Evolutionary conservation across 1,140 invertebrate genomes (phyloP), one percentile per base, ranked within the genome.

Genomic region (Magallana gigas): DNA sequence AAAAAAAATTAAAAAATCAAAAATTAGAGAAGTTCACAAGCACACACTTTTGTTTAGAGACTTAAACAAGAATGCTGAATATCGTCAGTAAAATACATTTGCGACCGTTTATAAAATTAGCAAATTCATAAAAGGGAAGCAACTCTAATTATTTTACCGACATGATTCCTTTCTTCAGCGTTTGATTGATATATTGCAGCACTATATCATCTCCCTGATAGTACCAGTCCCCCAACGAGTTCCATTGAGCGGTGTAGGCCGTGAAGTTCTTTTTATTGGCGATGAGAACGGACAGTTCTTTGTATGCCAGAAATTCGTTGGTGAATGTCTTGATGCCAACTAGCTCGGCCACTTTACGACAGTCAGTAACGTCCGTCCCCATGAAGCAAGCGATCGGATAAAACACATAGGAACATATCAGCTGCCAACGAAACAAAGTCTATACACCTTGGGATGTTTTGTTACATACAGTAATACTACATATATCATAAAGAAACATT

Each of bases 291-390:
- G 85, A 84, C 6, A 94, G 91, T 9, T 86, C 23, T 57, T 87
- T 60, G 87, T 94, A 95, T 12, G 94, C 94, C 29, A 95, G 92
- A 85, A 95, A 95, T 89, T 95, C 94, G 86, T 95, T 95, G 5
- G 93, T 91, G 87, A 95, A 94, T 0, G 93, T 95, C 87, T 95
- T 95, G 23, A 94, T 87, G 18, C 93, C 93, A 7, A 95, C 90
- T 29, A 95, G 91, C 88, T 94, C 90, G 0, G 93, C 94, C 8
- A 95, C 91, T 81, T 92, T 90, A 18, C 93, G 76, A 88, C 94
- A 94, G 86, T 95, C 94, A 4, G 80, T 68, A 0, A 87, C 83
- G 57, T 92, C 91, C 0, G 92, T 91, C 57, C 94, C 94, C 93
- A 95, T 94, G 60, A 95, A 90, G 36, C 91, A 90, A 14, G 94